Conservation (phyloP, 2,797 vertebrate species). For the Anomalospiza imberbis region DNA sequence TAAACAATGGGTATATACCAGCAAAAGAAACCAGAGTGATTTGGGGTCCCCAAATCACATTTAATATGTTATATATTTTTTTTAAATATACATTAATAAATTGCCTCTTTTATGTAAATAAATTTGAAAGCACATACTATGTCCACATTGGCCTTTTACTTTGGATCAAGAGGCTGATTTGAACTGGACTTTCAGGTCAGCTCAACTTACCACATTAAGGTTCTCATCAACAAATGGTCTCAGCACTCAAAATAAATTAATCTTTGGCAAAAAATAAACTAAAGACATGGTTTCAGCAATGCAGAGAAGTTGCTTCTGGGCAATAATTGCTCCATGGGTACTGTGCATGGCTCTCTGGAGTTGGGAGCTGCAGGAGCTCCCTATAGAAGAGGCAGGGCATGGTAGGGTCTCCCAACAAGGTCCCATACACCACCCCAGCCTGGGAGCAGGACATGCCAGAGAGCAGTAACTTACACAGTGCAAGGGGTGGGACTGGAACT, state of each 20-base stretch:
- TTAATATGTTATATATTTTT: too few species aligned
- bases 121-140: neutral
- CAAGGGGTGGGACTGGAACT: neutral
- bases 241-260: neutral
- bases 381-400: neutral
- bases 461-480: neutral
- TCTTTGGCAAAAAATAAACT: neutral
- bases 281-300: neutral
- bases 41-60: neutral
- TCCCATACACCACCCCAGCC: neutral
- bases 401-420: neutral
- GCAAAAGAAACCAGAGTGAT: neutral
- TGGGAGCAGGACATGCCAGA: neutral
- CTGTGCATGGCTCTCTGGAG: fast-evolving
- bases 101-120: neutral
- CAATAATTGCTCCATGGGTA: neutral
- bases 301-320: neutral
- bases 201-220: neutral
- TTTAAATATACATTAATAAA: neutral
- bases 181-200: neutral
- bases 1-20: neutral
- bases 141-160: neutral
- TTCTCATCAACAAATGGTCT: neutral
- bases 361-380: fast-evolving
- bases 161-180: neutral